A percentile compares a stretch with the other conserved stretches of the same genome.
These are phyloP conservation scores for Leucopternis melanops DNA, from an alignment of 2,113 vertebrate genomes.

Conservation along the genomic window DNA sequence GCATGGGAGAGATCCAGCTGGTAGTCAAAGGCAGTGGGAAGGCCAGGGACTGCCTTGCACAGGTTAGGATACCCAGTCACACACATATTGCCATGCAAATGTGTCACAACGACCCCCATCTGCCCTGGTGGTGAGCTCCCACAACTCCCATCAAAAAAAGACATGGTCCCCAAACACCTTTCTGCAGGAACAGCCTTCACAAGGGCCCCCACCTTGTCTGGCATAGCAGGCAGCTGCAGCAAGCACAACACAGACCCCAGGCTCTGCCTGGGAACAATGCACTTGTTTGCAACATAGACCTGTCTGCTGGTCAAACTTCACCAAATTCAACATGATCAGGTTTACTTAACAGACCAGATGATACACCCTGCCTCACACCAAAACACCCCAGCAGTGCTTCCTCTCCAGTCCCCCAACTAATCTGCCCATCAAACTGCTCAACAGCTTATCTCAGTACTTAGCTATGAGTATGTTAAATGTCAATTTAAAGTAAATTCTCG, in stretches of 20 bases:
- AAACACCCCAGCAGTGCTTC: background rate
- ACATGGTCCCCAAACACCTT: background rate
- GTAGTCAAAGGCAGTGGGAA: background rate
- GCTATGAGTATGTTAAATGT: background rate
- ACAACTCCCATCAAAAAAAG: background rate
- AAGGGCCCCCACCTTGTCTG: fast-evolving
- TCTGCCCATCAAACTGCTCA: background rate
- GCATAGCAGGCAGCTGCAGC: background rate
- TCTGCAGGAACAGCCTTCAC: background rate
- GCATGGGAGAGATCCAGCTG: background rate
- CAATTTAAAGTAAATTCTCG: slow-evolving; percentile 44
- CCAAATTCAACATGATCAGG: background rate
- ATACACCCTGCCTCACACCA: background rate
- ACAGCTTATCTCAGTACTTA: background rate
- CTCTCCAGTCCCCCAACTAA: background rate
- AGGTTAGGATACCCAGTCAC: background rate
- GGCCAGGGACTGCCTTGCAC: background rate
- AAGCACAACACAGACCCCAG: background rate
- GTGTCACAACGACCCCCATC: background rate
- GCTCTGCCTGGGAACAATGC: background rate
- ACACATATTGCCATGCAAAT: background rate
- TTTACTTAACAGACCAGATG: background rate
- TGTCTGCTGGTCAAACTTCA: background rate
- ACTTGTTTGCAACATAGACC: background rate
- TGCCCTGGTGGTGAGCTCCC: background rate